phyloP scores from a whole-genome alignment of 2,797 vertebrate species.

The Cygnus olor region DNA sequence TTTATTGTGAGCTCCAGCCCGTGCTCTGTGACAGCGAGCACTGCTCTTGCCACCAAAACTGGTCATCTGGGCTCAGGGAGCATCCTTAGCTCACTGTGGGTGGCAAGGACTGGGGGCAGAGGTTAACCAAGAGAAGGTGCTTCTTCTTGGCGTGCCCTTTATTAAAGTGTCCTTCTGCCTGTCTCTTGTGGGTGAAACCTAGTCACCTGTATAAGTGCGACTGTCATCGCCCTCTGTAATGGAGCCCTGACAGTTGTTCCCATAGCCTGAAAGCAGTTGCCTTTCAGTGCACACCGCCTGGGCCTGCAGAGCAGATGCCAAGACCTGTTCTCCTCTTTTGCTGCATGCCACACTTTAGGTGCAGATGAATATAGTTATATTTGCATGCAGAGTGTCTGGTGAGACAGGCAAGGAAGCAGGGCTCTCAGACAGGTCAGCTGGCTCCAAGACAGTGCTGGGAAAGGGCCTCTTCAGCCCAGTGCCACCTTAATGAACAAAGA shows the following conservation, averaged over 20 bases:
- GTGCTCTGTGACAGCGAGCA: not conserved
- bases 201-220: conserved; percentile 75
- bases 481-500: not conserved
- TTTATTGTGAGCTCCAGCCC: not conserved
- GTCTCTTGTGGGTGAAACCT: conserved; percentile 64
- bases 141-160: conserved; percentile 60
- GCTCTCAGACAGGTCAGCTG: not conserved
- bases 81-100: conserved; percentile 10
- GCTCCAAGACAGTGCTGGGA: not conserved
- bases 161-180: conserved; percentile 50
- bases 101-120: conserved; percentile 64
- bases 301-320: conserved; percentile 48
- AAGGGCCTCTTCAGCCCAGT: not conserved
- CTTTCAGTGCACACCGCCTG: conserved; percentile 74
- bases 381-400: not conserved
- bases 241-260: conserved; percentile 52
- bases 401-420: not conserved
- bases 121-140: conserved; percentile 70
- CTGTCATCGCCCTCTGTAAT: conserved; percentile 87
- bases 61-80: not conserved
- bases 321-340: not conserved
- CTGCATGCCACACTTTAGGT: not conserved
- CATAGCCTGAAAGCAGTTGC: conserved; percentile 68
- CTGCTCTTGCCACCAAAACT: not conserved
- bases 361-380: not conserved